phyloP scores from a whole-genome alignment of 2,888 invertebrate genomes.

The Pharmacophagus antenor region DNA sequence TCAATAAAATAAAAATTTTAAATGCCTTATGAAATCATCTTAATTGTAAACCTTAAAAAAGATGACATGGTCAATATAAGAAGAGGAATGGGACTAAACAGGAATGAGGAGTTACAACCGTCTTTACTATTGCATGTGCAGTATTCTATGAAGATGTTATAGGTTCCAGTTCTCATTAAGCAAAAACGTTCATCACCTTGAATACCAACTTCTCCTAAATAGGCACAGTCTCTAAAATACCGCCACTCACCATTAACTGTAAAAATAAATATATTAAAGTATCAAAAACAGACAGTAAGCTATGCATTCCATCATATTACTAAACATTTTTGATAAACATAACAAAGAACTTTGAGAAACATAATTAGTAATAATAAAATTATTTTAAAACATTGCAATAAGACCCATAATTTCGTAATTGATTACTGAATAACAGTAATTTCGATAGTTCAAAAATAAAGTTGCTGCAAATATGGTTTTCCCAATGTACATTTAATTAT shows the following conservation, averaged over 20 bases:
- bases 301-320: too few species aligned
- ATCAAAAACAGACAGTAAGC: not conserved
- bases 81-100: conserved; percentile 54
- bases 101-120: conserved; percentile 88
- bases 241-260: conserved; percentile 93
- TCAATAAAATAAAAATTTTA: not conserved
- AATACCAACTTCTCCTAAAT: conserved; percentile 94
- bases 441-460: too few species aligned
- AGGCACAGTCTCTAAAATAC: conserved; percentile 93
- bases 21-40: conserved; percentile 7
- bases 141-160: conserved; percentile 96
- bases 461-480: too few species aligned
- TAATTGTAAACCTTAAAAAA: conserved; percentile 21
- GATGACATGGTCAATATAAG: conserved; percentile 35
- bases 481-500: too few species aligned
- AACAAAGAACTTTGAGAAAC: too few species aligned
- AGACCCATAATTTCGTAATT: too few species aligned
- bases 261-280: conserved; percentile 38
- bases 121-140: conserved; percentile 96
- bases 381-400: too few species aligned
- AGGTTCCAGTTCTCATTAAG: conserved; percentile 93
- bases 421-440: too few species aligned
- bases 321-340: too few species aligned
- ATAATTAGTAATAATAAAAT: too few species aligned
- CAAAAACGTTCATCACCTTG: conserved; percentile 94